Evolutionary conservation across 2,888 invertebrate genomes (phyloP).

Genomic region (Spilosoma lubricipeda): DNA sequence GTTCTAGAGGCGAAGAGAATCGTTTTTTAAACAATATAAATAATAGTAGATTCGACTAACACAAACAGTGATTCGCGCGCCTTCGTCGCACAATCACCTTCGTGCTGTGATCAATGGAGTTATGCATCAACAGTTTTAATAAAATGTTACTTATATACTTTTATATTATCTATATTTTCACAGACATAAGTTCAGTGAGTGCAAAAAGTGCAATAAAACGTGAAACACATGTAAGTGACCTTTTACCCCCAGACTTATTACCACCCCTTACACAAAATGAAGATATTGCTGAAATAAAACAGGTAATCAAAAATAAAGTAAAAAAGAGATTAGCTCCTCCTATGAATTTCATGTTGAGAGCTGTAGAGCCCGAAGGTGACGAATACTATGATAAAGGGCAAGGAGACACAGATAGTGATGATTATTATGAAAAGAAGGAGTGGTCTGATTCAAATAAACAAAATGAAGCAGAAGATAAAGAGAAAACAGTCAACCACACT

Average conservation of each 20-base stretch:
- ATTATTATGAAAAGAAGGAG: slow-evolving; percentile 77
- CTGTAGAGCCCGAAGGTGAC: slow-evolving; percentile 70
- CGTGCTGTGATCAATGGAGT: slow-evolving; percentile 46
- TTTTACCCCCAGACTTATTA: slow-evolving; percentile 76
- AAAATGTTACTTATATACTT: slow-evolving; percentile 51
- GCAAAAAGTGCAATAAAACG: slow-evolving; percentile 71
- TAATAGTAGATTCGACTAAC: slow-evolving; percentile 74
- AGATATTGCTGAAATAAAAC: slow-evolving; percentile 73
- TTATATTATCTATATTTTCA: slow-evolving; percentile 46
- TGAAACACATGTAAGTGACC: slow-evolving; percentile 61
- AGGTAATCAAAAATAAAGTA: slow-evolving; percentile 66
- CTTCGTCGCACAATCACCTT: slow-evolving; percentile 62
- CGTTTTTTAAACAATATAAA: slow-evolving; percentile 84
- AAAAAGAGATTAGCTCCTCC: slow-evolving; percentile 78
- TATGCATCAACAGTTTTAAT: slow-evolving; percentile 43
- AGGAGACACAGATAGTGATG: slow-evolving; percentile 71
- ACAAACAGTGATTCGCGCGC: slow-evolving; percentile 75
- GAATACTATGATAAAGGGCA: slow-evolving; percentile 73
- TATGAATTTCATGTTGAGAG: slow-evolving; percentile 69
- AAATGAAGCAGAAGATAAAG: slow-evolving; percentile 41
- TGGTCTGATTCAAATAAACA: slow-evolving; percentile 73
- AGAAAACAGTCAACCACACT: slow-evolving; percentile 47
- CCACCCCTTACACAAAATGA: slow-evolving; percentile 79
- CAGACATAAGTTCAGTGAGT: slow-evolving; percentile 67
- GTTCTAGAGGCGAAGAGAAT: slow-evolving; percentile 68